Evolutionary conservation across 2,797 vertebrate genomes (phyloP), one percentile per base, ranked within the genome.

Genomic region (Xenops minutus): DNA sequence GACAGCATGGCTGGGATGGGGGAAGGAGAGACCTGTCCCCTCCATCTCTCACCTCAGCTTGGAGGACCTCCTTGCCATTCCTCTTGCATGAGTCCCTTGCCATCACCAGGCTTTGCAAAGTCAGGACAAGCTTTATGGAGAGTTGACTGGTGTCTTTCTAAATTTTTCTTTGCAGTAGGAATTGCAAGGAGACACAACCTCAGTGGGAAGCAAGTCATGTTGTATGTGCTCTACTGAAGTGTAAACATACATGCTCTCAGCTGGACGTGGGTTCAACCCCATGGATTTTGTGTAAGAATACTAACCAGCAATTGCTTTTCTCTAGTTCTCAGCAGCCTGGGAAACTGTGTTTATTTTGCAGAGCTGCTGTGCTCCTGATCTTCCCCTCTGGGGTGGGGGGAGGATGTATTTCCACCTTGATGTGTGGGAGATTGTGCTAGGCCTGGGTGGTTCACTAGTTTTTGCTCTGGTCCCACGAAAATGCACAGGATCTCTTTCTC

Each of bases 401-500:
- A 5, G 12, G 8, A 5, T 52, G 27, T 88, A 5, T 77, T 86
- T 94, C 62, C 10, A 26, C 17, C 5, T 49, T 36, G 30, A 2
- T 48, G 1, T 34, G 23, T 21, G 10, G 9, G 71, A 56, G 44
- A 4, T 48, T 44, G 30, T 48, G 41, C 23, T 34, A 24, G n/a
- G 6, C 7, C 18, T 63, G 34, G 24, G 32, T 68, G 16, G 22
- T 46, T 84, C 30, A 9, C 23, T 54, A 12, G 51, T 24, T 76
- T 66, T 83, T 81, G 43, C 54, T 56, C 64, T 72, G 72, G 30
- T 85, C 61, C 48, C 2, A 2, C 68, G 43, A 34, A 85, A 67
- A 39, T 11, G 7, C 0, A 0, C 0, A 0, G 19, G 7, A 20
- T 80, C 19, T 63, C n/a, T 48, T 58, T 55, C 14, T 13, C 1